Evolutionary conservation across 2,113 vertebrate genomes (phyloP).

Genomic region (Gobiocypris rarus): DNA sequence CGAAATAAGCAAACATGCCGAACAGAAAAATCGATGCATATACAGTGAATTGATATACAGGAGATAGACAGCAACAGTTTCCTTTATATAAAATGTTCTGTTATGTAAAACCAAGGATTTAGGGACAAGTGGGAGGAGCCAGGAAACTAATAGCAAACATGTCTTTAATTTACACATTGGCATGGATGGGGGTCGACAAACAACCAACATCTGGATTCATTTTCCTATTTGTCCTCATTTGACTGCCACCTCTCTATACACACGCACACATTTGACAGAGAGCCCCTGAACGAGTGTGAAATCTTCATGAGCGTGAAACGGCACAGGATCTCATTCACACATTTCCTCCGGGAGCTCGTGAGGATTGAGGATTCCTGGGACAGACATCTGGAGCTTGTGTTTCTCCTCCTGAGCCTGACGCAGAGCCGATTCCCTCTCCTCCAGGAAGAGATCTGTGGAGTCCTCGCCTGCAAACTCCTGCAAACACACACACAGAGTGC

Average conservation of each 20-base stretch:
- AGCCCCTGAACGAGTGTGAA: neutral
- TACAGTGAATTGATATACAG: constrained; percentile 73
- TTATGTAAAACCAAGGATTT: constrained; percentile 77
- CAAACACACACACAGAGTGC: neutral
- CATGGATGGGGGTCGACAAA: constrained; percentile 93
- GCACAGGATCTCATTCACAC: constrained; percentile 83
- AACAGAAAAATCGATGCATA: constrained; percentile 80
- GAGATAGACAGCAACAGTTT: constrained; percentile 83
- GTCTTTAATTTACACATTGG: constrained; percentile 94
- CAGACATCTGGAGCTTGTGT: constrained; percentile 96
- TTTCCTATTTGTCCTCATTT: constrained; percentile 43
- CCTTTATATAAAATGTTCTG: constrained; percentile 87
- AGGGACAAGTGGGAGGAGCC: constrained; percentile 8
- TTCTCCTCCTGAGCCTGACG: constrained; percentile 97
- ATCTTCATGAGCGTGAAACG: constrained; percentile 31
- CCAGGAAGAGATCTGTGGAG: constrained; percentile 92
- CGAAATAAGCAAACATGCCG: constrained; percentile 74
- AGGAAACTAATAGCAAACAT: constrained; percentile 60
- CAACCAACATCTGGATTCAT: constrained; percentile 78
- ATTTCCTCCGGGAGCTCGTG: constrained; percentile 98
- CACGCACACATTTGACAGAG: constrained; percentile 22
- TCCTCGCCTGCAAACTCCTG: constrained; percentile 98
- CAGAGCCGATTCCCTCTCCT: constrained; percentile 91
- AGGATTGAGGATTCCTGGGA: constrained; percentile 97
- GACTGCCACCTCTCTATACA: constrained; percentile 28